Percentiles rank a stretch among this genome's conserved stretches.
Conservation (phyloP, 2,888 invertebrate species). For the Meteorus colon region DNA sequence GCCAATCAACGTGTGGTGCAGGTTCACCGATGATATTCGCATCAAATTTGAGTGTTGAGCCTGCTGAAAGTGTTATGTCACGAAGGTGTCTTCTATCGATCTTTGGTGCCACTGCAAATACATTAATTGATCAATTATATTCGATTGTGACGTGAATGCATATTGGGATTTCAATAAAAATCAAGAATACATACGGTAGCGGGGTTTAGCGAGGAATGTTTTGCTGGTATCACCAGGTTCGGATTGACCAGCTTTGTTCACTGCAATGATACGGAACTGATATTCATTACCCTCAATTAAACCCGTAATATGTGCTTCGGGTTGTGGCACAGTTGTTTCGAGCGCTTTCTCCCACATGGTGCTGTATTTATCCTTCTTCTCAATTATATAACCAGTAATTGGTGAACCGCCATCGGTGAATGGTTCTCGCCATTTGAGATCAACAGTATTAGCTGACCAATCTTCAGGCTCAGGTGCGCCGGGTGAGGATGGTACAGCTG, state of each 20-base stretch:
- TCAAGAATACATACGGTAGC: slow-evolving; percentile 78
- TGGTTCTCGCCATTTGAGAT: slow-evolving; percentile 93
- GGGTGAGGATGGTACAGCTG: slow-evolving; percentile 90
- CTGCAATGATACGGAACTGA: slow-evolving; percentile 95
- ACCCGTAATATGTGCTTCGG: slow-evolving; percentile 88
- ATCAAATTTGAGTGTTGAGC: slow-evolving; percentile 94
- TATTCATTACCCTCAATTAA: slow-evolving; percentile 97
- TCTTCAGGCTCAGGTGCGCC: slow-evolving; percentile 93
- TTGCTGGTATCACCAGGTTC: slow-evolving; percentile 93
- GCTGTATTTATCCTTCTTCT: slow-evolving; percentile 94
- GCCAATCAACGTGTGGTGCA: slow-evolving; percentile 94
- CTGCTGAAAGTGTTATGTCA: slow-evolving; percentile 92
- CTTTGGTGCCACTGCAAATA: slow-evolving; percentile 88
- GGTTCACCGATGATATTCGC: slow-evolving; percentile 96
- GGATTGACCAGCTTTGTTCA: slow-evolving; percentile 96
- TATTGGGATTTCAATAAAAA: no score
- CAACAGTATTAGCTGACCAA: slow-evolving; percentile 94
- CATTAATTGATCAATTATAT: slow-evolving; percentile 24
- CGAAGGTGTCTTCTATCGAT: slow-evolving; percentile 95
- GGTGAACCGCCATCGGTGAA: slow-evolving; percentile 94
- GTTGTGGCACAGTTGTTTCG: slow-evolving; percentile 84
- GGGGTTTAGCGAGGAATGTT: slow-evolving; percentile 88
- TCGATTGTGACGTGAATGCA: neutral
- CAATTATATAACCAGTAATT: slow-evolving; percentile 93
- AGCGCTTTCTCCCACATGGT: slow-evolving; percentile 94